Conservation (phyloP, 2,797 vertebrate genomes). For the Rhinogobio ventralis region DNA sequence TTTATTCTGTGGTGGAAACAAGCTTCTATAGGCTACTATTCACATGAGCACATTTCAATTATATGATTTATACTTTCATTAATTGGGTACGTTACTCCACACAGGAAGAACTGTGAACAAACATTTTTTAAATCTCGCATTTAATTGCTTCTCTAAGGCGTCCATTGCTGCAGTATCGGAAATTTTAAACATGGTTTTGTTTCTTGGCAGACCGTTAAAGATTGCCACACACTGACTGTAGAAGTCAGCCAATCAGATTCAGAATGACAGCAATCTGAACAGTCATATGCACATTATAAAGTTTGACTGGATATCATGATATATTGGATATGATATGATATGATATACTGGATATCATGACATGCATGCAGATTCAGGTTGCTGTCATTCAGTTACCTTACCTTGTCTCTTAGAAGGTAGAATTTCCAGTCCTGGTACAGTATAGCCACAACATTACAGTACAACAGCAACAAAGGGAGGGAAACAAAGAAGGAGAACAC, state of each 20-base stretch:
- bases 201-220: neutral
- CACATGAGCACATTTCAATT: neutral
- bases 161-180: neutral
- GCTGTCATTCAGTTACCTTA: constrained; percentile 66
- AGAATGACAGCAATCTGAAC: constrained; percentile 43
- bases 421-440: constrained; percentile 70
- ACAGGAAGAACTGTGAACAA: neutral
- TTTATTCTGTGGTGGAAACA: too few species aligned
- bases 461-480: constrained; percentile 67
- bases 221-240: neutral
- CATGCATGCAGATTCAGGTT: constrained; percentile 58
- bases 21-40: neutral
- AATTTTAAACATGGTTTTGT: neutral
- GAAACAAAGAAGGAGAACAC: constrained; percentile 72
- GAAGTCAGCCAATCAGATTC: neutral
- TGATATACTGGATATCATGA: constrained; percentile 40
- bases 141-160: too few species aligned
- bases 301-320: constrained; percentile 15
- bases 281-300: neutral
- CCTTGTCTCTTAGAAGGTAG: constrained; percentile 73
- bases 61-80: neutral
- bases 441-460: constrained; percentile 68
- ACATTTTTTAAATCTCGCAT: neutral
- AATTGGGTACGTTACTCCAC: neutral
- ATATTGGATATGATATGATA: neutral